Evolutionary conservation across 2,113 vertebrate species (phyloP).

Genomic region (Arvicanthis niloticus): DNA sequence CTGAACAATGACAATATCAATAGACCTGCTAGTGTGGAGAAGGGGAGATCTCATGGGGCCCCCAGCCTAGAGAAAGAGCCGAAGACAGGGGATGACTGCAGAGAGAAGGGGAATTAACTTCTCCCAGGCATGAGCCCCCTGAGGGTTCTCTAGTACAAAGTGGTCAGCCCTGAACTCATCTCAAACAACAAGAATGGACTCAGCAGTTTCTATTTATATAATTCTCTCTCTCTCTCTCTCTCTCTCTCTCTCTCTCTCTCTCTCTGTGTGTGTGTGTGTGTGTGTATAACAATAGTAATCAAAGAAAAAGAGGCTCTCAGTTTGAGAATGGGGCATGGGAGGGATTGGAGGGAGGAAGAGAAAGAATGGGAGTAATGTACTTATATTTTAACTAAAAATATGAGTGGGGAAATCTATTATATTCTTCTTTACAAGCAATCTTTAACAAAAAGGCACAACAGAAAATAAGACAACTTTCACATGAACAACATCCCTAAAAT

Average conservation of each 20-base stretch:
- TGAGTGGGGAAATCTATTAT: not conserved
- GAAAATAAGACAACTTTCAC: slow-evolving; percentile 1
- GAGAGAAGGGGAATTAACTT: not conserved
- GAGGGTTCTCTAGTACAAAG: not conserved
- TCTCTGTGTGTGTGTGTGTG: not conserved
- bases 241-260: no score
- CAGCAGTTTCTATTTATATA: not conserved
- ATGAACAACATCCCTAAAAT: slow-evolving; percentile 26
- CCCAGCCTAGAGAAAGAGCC: not conserved
- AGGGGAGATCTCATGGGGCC: not conserved
- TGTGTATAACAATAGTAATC: not conserved
- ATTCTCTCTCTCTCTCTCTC: not conserved
- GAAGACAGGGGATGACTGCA: not conserved
- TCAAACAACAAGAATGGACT: not conserved
- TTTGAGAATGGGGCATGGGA: not conserved
- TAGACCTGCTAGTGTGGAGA: not conserved
- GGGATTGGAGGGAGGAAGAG: not conserved
- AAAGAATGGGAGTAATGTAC: not conserved
- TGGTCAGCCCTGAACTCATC: not conserved
- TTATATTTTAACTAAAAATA: not conserved
- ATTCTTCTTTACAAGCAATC: not conserved
- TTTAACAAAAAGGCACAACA: not conserved
- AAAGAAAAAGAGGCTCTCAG: not conserved
- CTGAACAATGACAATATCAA: not conserved
- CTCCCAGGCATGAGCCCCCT: not conserved